Percentiles rank a stretch among this genome's conserved stretches.
These are phyloP conservation scores for Acanthosepion pharaonis DNA, from an alignment of 2,888 invertebrate species.

Conservation along the genomic window DNA sequence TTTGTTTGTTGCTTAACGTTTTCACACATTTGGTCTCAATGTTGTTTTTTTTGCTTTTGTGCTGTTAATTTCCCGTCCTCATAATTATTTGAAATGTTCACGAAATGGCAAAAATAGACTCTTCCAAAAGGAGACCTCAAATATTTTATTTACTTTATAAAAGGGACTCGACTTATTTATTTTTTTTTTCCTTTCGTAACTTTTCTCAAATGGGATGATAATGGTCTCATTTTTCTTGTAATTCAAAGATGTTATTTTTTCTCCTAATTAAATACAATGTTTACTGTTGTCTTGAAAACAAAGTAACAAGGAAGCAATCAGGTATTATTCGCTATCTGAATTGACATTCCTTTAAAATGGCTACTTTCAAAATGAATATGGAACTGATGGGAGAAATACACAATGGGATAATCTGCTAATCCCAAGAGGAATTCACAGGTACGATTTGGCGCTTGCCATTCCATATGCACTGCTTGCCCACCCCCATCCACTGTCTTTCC, in stretches of 20 bases:
- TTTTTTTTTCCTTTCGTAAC: too few relatives aligned
- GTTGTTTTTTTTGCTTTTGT: background rate
- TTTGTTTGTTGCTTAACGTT: background rate
- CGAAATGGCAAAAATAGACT: background rate
- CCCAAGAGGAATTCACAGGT: background rate
- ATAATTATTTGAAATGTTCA: background rate
- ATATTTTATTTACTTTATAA: too few relatives aligned
- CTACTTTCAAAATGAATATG: background rate
- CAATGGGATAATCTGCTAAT: background rate
- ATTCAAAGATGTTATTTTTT: background rate
- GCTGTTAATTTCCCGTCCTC: background rate
- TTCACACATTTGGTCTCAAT: background rate
- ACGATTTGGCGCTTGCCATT: background rate
- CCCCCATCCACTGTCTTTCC: background rate
- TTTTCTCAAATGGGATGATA: too few relatives aligned
- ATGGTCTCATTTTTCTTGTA: too few relatives aligned
- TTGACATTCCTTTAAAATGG: background rate
- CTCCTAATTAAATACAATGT: background rate
- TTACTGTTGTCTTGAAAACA: background rate
- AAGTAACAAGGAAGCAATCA: background rate
- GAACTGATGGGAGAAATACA: background rate
- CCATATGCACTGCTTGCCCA: background rate
- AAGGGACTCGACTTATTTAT: too few relatives aligned
- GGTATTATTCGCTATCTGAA: background rate
- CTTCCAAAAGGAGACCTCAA: background rate